Conservation (phyloP, 2,797 vertebrate species). For the Spondyliosoma cantharus region DNA sequence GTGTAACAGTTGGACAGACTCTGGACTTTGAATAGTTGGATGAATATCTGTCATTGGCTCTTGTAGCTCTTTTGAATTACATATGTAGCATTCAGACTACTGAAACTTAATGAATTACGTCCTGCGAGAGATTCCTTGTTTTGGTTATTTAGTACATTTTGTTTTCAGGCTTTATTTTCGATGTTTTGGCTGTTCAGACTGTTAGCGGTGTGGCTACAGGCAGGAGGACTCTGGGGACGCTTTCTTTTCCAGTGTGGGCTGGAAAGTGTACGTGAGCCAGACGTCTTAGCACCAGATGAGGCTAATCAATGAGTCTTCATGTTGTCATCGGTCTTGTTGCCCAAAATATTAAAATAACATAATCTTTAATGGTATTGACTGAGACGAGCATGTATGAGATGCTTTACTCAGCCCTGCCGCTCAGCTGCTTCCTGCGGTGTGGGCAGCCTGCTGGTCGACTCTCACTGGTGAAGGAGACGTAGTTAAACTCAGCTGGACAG, state of each 20-base stretch:
- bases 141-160: not conserved
- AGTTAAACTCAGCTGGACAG: constrained; percentile 43
- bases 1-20: too few relatives aligned
- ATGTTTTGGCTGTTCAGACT: constrained; percentile 1
- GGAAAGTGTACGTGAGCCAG: constrained; percentile 1
- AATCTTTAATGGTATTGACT: constrained; percentile 10
- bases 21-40: not conserved
- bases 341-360: not conserved
- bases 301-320: not conserved
- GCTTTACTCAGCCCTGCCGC: constrained; percentile 8
- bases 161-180: not conserved
- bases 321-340: not conserved
- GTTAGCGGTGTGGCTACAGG: not conserved
- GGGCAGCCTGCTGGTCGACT: constrained; percentile 44
- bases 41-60: not conserved
- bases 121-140: not conserved
- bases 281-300: not conserved
- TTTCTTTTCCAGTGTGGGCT: not conserved
- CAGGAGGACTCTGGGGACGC: not conserved
- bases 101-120: not conserved
- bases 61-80: not conserved
- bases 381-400: constrained; percentile 5
- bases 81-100: not conserved
- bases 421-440: constrained; percentile 57
- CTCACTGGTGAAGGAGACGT: constrained; percentile 24